Percentiles rank a stretch among this genome's conserved stretches.
Evolutionary conservation across 2,888 invertebrate species (phyloP).

Genomic region (Shargacucullia verbasci): DNA sequence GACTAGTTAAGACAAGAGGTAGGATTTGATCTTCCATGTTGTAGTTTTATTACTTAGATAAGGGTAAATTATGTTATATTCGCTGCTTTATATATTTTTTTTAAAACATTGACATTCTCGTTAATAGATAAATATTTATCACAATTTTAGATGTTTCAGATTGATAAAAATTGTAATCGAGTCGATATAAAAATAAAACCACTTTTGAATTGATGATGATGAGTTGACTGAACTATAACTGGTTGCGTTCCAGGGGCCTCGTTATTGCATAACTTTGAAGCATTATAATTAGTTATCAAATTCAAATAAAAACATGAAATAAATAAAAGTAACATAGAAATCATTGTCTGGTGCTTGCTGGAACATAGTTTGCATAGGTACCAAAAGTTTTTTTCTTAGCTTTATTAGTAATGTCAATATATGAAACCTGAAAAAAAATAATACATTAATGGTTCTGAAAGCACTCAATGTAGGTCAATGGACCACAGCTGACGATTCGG

Average conservation of each 20-base stretch:
- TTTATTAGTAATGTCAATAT: constrained; percentile 15
- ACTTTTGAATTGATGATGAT: not conserved
- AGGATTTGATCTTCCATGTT: too few relatives aligned
- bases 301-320: constrained; percentile 19
- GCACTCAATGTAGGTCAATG: constrained; percentile 67
- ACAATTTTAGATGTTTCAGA: too few relatives aligned
- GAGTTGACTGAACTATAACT: not conserved
- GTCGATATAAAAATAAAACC: not conserved
- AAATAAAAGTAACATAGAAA: constrained; percentile 10
- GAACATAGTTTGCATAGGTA: not conserved
- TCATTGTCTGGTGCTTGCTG: not conserved
- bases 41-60: too few relatives aligned
- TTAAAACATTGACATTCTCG: too few relatives aligned
- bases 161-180: too few relatives aligned
- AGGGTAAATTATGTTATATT: too few relatives aligned
- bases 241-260: constrained; percentile 44
- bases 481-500: constrained; percentile 80
- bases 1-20: too few relatives aligned
- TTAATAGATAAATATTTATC: too few relatives aligned
- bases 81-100: too few relatives aligned
- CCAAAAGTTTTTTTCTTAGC: not conserved
- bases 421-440: constrained; percentile 34
- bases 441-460: constrained; percentile 54
- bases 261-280: constrained; percentile 19
- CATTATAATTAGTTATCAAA: constrained; percentile 28